Evolutionary conservation across 1,140 invertebrate genomes (phyloP).

Genomic region (Phenacoccus solenopsis): DNA sequence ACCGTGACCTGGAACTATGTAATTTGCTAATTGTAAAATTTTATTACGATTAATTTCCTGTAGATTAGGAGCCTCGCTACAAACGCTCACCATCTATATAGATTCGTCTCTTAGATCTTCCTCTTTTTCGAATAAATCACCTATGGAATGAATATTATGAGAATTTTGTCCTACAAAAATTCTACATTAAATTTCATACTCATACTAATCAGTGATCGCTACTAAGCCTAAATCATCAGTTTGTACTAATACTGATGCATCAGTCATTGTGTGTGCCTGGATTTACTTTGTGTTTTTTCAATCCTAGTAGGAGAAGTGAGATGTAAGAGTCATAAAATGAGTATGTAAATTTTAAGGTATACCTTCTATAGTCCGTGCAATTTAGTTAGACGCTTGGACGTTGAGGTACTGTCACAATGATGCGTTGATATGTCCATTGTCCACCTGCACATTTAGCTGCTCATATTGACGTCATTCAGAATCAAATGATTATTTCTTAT

Average conservation of each 20-base stretch:
- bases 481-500: too few relatives aligned
- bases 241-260: slow-evolving; percentile 66
- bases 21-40: slow-evolving; percentile 57
- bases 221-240: slow-evolving; percentile 41
- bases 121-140: slow-evolving; percentile 74
- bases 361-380: too few relatives aligned
- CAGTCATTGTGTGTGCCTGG: slow-evolving; percentile 71
- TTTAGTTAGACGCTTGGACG: too few relatives aligned
- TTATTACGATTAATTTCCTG: slow-evolving; percentile 55
- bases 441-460: too few relatives aligned
- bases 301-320: slow-evolving; percentile 35
- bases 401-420: too few relatives aligned
- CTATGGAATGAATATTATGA: slow-evolving; percentile 35
- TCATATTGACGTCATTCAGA: too few relatives aligned
- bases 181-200: neutral
- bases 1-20: slow-evolving; percentile 85
- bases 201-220: slow-evolving; percentile 57
- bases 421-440: too few relatives aligned
- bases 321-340: neutral
- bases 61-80: slow-evolving; percentile 52
- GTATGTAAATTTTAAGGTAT: neutral
- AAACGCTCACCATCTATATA: slow-evolving; percentile 61
- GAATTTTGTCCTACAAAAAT: neutral
- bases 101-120: slow-evolving; percentile 60
- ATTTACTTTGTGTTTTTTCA: slow-evolving; percentile 41